Conservation (phyloP, 2,888 invertebrate genomes). For the Cryptocheilus praepositus region DNA sequence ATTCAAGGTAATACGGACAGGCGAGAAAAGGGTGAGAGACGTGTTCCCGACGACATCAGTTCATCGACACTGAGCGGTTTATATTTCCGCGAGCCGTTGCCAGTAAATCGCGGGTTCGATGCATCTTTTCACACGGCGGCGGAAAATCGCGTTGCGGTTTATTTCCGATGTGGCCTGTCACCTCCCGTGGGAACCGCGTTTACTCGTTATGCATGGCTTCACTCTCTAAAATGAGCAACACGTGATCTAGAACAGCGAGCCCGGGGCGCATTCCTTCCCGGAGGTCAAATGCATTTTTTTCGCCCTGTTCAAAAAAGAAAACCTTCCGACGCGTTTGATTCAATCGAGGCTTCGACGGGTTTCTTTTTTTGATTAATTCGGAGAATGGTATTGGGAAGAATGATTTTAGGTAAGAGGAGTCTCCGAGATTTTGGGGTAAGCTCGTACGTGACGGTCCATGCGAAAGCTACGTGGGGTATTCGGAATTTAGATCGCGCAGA, state of each 20-base stretch:
- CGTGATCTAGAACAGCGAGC: conserved; percentile 24
- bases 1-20: neutral
- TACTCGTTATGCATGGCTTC: conserved; percentile 51
- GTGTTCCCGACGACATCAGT: neutral
- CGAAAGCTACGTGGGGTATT: conserved; percentile 3
- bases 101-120: too few species aligned
- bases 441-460: conserved; percentile 33
- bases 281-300: too few species aligned
- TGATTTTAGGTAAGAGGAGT: conserved; percentile 19
- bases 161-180: neutral
- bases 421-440: conserved; percentile 12
- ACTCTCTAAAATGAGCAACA: conserved; percentile 44
- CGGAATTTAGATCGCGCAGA: too few species aligned
- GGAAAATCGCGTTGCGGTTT: neutral
- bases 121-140: too few species aligned
- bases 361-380: too few species aligned
- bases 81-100: too few species aligned
- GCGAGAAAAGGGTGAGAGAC: neutral
- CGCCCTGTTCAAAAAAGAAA: too few species aligned
- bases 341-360: too few species aligned
- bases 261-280: conserved; percentile 19
- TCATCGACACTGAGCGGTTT: too few species aligned
- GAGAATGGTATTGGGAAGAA: too few species aligned
- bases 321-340: too few species aligned
- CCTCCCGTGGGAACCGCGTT: conserved; percentile 37